Evolutionary conservation across 2,888 invertebrate species (phyloP), one percentile per base, ranked within the genome.

Genomic region (Trissolcus brochymenae): DNA sequence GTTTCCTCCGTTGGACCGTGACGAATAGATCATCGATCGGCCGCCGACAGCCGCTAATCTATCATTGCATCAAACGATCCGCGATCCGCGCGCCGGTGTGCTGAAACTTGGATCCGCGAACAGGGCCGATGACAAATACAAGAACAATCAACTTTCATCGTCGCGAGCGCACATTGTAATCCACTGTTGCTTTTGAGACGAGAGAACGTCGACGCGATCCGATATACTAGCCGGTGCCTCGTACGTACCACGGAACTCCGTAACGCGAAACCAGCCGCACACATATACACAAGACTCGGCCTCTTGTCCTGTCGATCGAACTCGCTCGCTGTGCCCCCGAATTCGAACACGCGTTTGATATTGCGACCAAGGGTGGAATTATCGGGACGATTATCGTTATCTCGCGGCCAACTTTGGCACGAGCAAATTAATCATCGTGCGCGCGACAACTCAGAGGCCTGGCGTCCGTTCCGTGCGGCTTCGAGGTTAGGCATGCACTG

Each of bases 401-500:
- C 49, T 64, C 55, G 67, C 55, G 62, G 75, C 65, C 67, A 79
- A 76, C 66, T 19, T 11, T 67, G 72, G 74, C 75, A 74, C 81
- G 77, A 77, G 78, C 65, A 54, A 59, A 57, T 76, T 65, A 70
- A 65, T 67, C 78, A 81, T 82, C 84, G 83, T 25, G 25, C 85
- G 85, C 35, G 11, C 35, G 35, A 81, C 14, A 46, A 51, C 82
- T 76, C 82, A 81, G 9, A 78, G 81, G 81, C 84, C 83, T 81
- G 82, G 83, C 85, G 84, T 85, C 83, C 84, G 87, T 86, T 86
- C 87, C 87, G 86, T 86, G 85, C 88, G 85, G 85, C 84, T 86
- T 85, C 86, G 86, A 88, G 82, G 87, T 87, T 87, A 87, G 51
- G 87, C 88, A 87, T 88, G 87, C 86, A 88, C 89, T 89, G 89